Evolutionary conservation across 2,113 vertebrate genomes (phyloP).

Genomic region (Ginglymostoma cirratum): DNA sequence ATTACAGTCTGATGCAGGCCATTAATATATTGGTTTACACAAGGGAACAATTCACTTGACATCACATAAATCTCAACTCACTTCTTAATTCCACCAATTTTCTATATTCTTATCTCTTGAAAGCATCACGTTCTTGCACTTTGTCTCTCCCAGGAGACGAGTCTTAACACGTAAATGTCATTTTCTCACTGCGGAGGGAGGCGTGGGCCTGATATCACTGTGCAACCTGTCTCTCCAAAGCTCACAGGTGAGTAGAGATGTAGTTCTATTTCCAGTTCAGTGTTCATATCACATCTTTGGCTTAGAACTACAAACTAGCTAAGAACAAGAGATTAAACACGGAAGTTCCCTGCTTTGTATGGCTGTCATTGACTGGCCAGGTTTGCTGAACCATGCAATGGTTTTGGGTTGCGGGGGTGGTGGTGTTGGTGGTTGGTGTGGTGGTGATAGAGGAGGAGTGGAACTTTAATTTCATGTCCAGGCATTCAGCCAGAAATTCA

Average conservation of each 20-base stretch:
- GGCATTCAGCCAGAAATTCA: background rate
- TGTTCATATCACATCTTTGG: background rate
- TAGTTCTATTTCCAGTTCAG: background rate
- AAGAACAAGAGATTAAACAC: background rate
- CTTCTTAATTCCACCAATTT: conserved; percentile 5
- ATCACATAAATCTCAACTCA: background rate
- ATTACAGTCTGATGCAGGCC: conserved; percentile 10
- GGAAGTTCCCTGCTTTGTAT: background rate
- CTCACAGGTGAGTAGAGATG: too few relatives aligned
- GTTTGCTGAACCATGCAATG: background rate
- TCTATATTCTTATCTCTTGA: background rate
- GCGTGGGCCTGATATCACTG: background rate
- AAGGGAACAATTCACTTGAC: background rate
- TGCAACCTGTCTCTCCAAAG: background rate
- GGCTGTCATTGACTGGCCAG: background rate
- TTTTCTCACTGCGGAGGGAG: background rate
- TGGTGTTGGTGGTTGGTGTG: too few relatives aligned
- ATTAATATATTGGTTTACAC: conserved; percentile 31
- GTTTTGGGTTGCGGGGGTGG: too few relatives aligned
- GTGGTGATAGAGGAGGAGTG: background rate
- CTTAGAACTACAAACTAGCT: background rate
- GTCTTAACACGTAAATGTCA: background rate
- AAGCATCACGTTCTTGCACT: background rate
- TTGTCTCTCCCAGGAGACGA: background rate
- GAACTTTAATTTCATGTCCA: background rate